phyloP scores from a whole-genome alignment of 2,888 invertebrate species.

The Electrophaes corylata region DNA sequence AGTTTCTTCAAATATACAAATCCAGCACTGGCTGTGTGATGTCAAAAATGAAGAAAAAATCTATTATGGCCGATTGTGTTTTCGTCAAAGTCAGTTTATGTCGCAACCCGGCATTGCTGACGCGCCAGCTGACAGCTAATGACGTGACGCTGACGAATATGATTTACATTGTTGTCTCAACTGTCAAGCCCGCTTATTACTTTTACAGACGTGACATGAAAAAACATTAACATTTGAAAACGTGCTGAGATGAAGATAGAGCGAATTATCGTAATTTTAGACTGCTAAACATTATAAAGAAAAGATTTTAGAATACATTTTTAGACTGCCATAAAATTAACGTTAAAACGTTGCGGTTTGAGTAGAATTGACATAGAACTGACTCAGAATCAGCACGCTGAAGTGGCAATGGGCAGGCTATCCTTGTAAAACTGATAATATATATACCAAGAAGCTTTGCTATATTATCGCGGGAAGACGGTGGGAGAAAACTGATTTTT shows the following conservation, averaged over 20 bases:
- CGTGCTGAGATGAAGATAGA: slow-evolving; percentile 4
- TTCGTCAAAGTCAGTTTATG: slow-evolving; percentile 43
- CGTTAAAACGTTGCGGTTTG: no score
- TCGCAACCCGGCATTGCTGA: slow-evolving; percentile 37
- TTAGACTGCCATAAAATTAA: not conserved
- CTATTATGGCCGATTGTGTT: slow-evolving; percentile 42
- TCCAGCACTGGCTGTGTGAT: no score
- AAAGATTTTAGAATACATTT: not conserved
- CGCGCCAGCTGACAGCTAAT: slow-evolving; percentile 28
- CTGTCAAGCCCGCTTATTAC: slow-evolving; percentile 43
- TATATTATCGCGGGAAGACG: no score
- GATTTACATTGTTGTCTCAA: slow-evolving; percentile 44
- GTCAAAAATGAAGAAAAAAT: slow-evolving; percentile 27
- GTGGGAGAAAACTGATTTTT: no score
- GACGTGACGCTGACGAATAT: slow-evolving; percentile 43
- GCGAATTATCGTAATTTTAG: slow-evolving; percentile 1
- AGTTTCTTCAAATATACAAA: no score
- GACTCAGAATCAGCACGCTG: no score
- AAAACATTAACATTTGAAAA: slow-evolving; percentile 22
- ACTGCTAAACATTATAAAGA: not conserved
- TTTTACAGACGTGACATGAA: slow-evolving; percentile 28
- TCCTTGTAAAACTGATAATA: no score
- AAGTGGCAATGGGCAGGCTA: no score
- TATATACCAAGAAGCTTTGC: no score
- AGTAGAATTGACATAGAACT: not conserved